Evolutionary conservation across 2,888 invertebrate genomes (phyloP), one percentile per base, ranked within the genome.

Genomic region (Nemotelus nigrinus): DNA sequence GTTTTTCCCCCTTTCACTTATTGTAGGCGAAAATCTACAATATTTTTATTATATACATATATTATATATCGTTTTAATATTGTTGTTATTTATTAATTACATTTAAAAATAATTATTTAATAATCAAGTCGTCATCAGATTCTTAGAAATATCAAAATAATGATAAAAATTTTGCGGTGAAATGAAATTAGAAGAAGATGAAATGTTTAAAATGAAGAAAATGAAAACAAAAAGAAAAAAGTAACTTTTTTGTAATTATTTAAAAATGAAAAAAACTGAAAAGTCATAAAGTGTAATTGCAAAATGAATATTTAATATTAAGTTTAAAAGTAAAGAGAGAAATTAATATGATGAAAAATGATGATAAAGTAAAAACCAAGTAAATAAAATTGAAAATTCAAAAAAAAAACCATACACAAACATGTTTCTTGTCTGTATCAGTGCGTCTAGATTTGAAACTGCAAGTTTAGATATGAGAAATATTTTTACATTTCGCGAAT

Each of bases 251-350:
- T 74, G 74, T 74, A 74, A 74, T 74, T 74, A 74, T 74, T 74
- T 74, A 74, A 74, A 60, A 57, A 43, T 43, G n/a, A 58, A 25
- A 25, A 63, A 65, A 67, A 67, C 45, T 65, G 45, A 72, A 74
- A 74, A 74, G 74, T 74, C 74, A 74, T 74, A 74, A 74, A 74
- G 63, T 74, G 71, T 72, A 72, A 74, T 74, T 74, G 74, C 60
- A 74, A 74, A 70, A 74, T 74, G 63, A 74, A 74, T 74, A 74
- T 74, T 74, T 74, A 74, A 74, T 60, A 60, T 74, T 74, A 74
- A 74, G 74, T 74, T 74, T 63, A 74, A 68, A 55, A 74, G 63
- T 70, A 43, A 70, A 55, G 53, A 70, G 53, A 70, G 63, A 44
- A 74, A 63, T 60, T 60, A 63, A 74, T 74, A 74, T 58, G 72